Evolutionary conservation across 2,113 vertebrate genomes (phyloP).

Genomic region (Ceyx cyanopectus): DNA sequence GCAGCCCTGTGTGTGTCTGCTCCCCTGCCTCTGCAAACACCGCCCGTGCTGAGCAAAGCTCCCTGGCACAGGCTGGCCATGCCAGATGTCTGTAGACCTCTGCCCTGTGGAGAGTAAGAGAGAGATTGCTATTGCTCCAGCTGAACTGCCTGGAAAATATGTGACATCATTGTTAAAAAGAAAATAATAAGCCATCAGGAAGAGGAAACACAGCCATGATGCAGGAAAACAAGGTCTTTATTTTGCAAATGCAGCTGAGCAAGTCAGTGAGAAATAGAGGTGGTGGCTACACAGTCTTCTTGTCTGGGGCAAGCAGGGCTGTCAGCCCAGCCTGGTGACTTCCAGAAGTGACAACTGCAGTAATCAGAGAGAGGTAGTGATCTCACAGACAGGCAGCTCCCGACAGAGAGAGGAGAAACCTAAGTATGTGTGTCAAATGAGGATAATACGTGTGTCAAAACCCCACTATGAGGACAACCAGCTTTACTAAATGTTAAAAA

Average conservation of each 20-base stretch:
- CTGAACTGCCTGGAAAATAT: background rate
- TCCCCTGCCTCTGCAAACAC: background rate
- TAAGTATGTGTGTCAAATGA: background rate
- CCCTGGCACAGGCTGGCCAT: rapidly evolving
- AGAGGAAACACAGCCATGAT: background rate
- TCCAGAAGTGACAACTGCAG: background rate
- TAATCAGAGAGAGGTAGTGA: background rate
- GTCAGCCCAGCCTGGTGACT: background rate
- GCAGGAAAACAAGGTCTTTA: background rate
- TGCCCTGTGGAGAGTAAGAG: rapidly evolving
- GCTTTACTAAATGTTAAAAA: background rate
- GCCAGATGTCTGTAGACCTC: background rate
- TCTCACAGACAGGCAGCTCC: background rate
- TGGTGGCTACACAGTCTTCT: background rate
- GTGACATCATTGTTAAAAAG: background rate
- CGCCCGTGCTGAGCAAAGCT: background rate
- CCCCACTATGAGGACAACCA: background rate
- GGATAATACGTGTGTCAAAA: background rate
- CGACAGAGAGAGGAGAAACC: background rate
- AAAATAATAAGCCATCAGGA: background rate
- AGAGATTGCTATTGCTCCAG: background rate
- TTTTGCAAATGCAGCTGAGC: background rate
- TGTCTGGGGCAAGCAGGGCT: background rate
- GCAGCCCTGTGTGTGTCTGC: background rate
- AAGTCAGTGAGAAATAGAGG: conserved; percentile 2